These are phyloP conservation scores for Nezara viridula DNA, from an alignment of 2,888 invertebrate genomes.

Conservation along the genomic window DNA sequence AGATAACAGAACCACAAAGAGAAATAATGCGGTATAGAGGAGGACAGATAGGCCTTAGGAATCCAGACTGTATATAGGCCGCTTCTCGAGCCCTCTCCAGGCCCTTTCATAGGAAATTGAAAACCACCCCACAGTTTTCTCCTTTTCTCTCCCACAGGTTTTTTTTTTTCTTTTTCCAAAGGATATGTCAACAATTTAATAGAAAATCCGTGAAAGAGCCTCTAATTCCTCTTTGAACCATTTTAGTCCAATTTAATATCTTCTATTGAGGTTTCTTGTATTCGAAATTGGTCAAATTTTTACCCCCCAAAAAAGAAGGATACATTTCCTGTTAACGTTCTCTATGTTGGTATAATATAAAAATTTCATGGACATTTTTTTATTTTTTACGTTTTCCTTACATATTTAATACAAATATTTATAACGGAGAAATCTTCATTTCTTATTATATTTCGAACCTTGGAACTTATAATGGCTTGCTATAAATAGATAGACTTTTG, in stretches of 20 bases:
- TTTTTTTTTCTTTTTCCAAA: not conserved
- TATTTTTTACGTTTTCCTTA: no score
- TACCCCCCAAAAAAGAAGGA: no score
- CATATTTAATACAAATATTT: no score
- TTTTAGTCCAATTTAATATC: not conserved
- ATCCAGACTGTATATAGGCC: not conserved
- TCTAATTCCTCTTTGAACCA: not conserved
- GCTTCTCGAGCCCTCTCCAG: slow-evolving; percentile 4
- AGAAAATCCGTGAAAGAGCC: not conserved
- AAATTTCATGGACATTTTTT: no score
- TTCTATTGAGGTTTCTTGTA: not conserved
- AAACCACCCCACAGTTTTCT: slow-evolving; percentile 33
- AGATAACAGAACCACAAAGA: not conserved
- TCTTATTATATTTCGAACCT: no score
- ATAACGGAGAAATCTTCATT: no score
- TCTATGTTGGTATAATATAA: no score
- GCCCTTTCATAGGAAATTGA: slow-evolving; percentile 47
- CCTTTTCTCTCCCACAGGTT: not conserved
- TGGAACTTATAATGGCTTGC: no score
- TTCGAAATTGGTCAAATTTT: not conserved
- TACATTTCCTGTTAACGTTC: no score
- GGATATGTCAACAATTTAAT: slow-evolving; percentile 23
- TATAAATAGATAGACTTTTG: no score
- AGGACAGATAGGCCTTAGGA: not conserved
- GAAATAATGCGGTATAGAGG: not conserved